Conservation (phyloP, 2,113 vertebrate genomes). For the Thalassoma bifasciatum region DNA sequence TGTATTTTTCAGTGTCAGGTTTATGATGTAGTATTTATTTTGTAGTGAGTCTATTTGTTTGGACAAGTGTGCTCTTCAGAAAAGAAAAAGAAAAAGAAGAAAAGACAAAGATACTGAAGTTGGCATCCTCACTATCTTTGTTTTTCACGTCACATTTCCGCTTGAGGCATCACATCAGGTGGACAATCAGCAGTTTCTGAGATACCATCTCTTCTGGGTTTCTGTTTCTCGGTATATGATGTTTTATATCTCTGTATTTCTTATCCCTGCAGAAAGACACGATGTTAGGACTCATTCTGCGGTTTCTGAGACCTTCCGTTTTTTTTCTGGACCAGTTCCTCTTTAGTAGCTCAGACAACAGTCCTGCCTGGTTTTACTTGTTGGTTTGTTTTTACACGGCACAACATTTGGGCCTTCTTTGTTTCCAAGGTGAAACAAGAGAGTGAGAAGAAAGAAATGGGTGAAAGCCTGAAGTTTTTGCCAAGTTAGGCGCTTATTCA, state of each 20-base stretch:
- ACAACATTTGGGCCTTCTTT: slow-evolving; percentile 1
- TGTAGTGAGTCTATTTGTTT: not conserved
- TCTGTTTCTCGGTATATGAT: no score
- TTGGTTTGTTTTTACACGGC: slow-evolving; percentile 2
- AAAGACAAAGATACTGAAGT: not conserved
- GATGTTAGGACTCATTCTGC: no score
- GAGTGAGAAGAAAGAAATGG: not conserved
- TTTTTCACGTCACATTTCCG: not conserved
- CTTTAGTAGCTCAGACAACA: not conserved
- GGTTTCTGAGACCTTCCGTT: no score
- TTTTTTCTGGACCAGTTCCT: not conserved
- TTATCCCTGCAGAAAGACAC: not conserved
- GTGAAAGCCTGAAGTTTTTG: not conserved
- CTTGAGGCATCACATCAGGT: not conserved
- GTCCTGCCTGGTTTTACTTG: not conserved
- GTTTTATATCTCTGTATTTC: not conserved
- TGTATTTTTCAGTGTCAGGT: slow-evolving; percentile 12
- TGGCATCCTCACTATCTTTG: not conserved
- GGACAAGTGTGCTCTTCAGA: not conserved
- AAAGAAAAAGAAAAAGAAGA: not conserved
- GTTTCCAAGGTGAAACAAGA: slow-evolving; percentile 45
- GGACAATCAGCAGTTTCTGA: not conserved
- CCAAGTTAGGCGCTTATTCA: not conserved
- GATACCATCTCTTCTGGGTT: no score
- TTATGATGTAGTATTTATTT: not conserved